Evolutionary conservation across 2,888 invertebrate species (phyloP), one percentile per base, ranked within the genome.

Genomic region (Nomada ruficornis): DNA sequence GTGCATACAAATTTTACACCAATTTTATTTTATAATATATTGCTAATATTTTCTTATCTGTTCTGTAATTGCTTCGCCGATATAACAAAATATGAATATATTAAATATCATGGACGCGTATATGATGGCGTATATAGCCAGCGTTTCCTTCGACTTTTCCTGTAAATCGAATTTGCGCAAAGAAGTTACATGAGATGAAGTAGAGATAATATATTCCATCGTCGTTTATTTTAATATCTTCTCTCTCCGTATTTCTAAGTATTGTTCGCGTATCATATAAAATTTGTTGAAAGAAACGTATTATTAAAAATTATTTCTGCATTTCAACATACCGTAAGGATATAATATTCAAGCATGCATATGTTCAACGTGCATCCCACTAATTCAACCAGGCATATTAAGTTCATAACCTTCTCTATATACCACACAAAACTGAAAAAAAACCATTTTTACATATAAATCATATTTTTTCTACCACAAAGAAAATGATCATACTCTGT

Each of bases 31-130:
- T 26, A 26, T 44, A 42, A 57, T 26, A n/a, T 23, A 36, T 59
- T 20, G 18, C 1, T 15, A 26, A 10, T 2, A 2, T 2, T 47
- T 3, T 15, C 55, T 74, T 88, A 88, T 88, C 88, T 89, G 82
- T 18, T 82, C 84, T 2, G 80, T 65, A 9, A 89, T 52, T 55
- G 63, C 73, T 44, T 89, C 87, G 2, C 86, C 87, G 65, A 92
- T 92, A 71, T 89, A 91, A 63, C 92, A 92, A 75, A 91, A 91
- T 86, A 93, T 90, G 36, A 91, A 91, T 69, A 92, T 91, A 77
- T 92, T 92, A 52, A 91, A 91, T 3, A 83, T 87, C 80, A 91
- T 91, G 2, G 92, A 90, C n/a, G 88, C 57, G 5, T 77, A 78
- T 13, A 86, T 0, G 23, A 81, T 62, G n/a, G 11, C 18, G 15